Conservation (phyloP, 2,888 invertebrate species). For the Parnassius smintheus region DNA sequence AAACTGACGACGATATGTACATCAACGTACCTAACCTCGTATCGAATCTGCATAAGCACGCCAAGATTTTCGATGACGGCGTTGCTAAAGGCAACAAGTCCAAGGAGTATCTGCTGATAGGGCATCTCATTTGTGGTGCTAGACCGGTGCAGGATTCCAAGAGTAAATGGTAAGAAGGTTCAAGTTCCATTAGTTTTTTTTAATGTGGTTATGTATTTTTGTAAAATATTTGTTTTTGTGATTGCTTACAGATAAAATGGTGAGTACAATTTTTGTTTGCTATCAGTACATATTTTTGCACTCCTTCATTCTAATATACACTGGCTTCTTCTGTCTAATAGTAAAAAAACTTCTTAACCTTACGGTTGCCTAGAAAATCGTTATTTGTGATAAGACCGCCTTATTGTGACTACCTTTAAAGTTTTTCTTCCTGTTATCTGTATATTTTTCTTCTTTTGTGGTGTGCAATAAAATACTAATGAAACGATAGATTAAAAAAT, state of each 20-base stretch:
- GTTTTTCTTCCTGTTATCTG: too few species aligned
- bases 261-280: background rate
- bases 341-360: too few species aligned
- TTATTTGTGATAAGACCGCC: too few species aligned
- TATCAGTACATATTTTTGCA: background rate
- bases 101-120: conserved; percentile 82
- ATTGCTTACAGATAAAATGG: background rate
- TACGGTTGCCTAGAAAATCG: too few species aligned
- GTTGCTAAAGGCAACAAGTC: conserved; percentile 34
- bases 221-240: background rate
- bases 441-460: too few species aligned
- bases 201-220: too few species aligned
- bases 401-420: too few species aligned
- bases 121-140: conserved; percentile 89
- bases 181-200: too few species aligned
- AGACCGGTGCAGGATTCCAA: conserved; percentile 86
- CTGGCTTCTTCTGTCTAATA: too few species aligned
- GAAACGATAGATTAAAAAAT: too few species aligned
- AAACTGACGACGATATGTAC: conserved; percentile 94
- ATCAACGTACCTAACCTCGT: conserved; percentile 88
- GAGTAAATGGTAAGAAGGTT: conserved; percentile 85
- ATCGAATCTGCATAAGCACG: conserved; percentile 62
- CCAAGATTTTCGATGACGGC: conserved; percentile 45
- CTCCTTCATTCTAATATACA: too few species aligned
- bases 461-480: too few species aligned